A percentile compares a stretch with the other conserved stretches of the same genome.
phyloP scores from a whole-genome alignment of 2,797 vertebrate genomes.

The Ctenochaetus hawaiiensis region DNA sequence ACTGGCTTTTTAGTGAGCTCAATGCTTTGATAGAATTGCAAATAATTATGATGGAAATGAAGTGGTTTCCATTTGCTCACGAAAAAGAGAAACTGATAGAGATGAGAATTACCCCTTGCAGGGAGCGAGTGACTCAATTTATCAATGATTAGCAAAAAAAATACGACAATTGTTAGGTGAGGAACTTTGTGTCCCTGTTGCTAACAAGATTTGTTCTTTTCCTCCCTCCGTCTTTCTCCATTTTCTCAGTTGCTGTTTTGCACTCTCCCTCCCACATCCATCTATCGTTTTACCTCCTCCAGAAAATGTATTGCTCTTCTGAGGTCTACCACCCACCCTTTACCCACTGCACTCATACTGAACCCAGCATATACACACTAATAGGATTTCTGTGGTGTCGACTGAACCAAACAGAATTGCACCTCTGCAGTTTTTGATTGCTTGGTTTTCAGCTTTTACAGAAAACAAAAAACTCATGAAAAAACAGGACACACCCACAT shows the following conservation, averaged over 20 bases:
- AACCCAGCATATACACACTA: background rate
- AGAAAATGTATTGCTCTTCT: background rate
- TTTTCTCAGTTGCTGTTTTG: background rate
- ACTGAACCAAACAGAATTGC: background rate
- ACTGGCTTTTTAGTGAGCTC: slow-evolving; percentile 2
- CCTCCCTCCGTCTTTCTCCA: no score
- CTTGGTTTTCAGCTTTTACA: background rate
- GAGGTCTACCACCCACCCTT: background rate
- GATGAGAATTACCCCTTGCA: background rate
- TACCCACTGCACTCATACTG: background rate
- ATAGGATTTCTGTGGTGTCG: background rate
- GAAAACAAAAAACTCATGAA: background rate
- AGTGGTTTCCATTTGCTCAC: slow-evolving; percentile 7
- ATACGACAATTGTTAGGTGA: background rate
- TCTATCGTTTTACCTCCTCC: background rate
- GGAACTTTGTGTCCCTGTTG: background rate
- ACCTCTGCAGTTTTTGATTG: background rate
- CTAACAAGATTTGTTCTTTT: background rate
- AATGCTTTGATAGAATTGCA: slow-evolving; percentile 3
- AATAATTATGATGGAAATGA: slow-evolving; percentile 1
- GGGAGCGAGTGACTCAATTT: background rate
- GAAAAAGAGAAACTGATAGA: background rate
- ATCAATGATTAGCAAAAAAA: background rate
- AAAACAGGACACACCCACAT: background rate
- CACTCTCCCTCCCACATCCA: background rate